Evolutionary conservation across 2,888 invertebrate genomes (phyloP), one percentile per base, ranked within the genome.

Genomic region (Rhagium mordax): DNA sequence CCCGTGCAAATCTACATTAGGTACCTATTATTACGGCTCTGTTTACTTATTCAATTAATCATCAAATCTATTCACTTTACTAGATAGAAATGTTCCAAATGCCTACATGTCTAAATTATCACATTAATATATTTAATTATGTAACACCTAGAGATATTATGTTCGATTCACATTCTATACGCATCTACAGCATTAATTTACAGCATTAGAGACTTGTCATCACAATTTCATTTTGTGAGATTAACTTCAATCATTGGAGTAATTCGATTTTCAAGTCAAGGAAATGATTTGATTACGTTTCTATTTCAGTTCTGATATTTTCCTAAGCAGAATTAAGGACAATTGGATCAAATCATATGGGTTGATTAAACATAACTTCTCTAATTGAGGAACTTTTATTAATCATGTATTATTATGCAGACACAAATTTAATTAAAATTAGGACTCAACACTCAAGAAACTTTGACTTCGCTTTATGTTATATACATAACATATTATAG

Each of bases 191-290:
- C 67, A 64, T 57, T 69, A 76, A 75, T 79, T 77, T 74, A 81
- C 74, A 71, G 76, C 75, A 74, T 74, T 71, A 74, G 69, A 74
- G 74, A 77, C 74, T 55, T 74, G 78, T 79, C 80, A 79, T 77
- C 78, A 75, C 75, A 72, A 77, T 79, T 76, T 76, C 72, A 64
- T 71, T 24, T 64, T 74, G 73, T 76, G 68, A 75, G 77, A 79
- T 78, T 78, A 79, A 80, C 75, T 79, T 75, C 69, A 78, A 80
- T 81, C 78, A 80, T 77, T 80, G 74, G 66, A 73, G 73, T 78
- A 76, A 80, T 78, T 77, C 75, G 72, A 75, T 74, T 62, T 72
- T 72, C 75, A 76, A 75, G 66, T 68, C 74, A 76, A 74, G 74
- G 67, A 74, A 72, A 74, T 79, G 76, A 79, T 78, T 75, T 76